Evolutionary conservation across 2,113 vertebrate genomes (phyloP).

Genomic region (Tympanuchus pallidicinctus): DNA sequence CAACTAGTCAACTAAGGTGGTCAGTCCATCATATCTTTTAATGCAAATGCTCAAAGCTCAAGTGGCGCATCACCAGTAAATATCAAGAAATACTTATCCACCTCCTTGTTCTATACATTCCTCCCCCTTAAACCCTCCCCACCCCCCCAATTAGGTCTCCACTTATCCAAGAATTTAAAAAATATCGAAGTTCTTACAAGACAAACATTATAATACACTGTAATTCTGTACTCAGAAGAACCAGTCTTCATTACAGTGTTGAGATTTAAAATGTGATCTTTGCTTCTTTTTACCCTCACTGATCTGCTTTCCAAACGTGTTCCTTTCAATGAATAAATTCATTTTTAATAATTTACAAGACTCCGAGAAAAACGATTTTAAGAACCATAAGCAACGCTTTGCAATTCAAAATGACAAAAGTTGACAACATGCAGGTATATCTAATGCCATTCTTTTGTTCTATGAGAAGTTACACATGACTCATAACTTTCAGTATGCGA

Average conservation of each 20-base stretch:
- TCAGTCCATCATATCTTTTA: background rate
- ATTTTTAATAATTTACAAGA: background rate
- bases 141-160: background rate
- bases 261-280: background rate
- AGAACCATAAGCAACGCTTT: background rate
- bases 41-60: background rate
- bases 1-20: background rate
- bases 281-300: background rate
- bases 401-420: background rate
- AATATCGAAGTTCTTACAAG: background rate
- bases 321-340: background rate
- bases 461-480: background rate
- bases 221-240: background rate
- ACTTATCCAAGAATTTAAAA: background rate
- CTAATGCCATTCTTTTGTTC: background rate
- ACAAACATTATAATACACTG: background rate
- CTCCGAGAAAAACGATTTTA: background rate
- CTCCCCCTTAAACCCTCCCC: background rate
- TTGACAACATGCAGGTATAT: background rate
- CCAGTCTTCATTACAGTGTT: background rate
- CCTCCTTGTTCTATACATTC: background rate
- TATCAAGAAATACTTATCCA: background rate
- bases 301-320: background rate
- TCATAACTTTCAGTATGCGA: conserved; percentile 18
- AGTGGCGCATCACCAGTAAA: background rate